Evolutionary conservation across 2,888 invertebrate genomes (phyloP), one percentile per base, ranked within the genome.

Genomic region (Magallana nippona): DNA sequence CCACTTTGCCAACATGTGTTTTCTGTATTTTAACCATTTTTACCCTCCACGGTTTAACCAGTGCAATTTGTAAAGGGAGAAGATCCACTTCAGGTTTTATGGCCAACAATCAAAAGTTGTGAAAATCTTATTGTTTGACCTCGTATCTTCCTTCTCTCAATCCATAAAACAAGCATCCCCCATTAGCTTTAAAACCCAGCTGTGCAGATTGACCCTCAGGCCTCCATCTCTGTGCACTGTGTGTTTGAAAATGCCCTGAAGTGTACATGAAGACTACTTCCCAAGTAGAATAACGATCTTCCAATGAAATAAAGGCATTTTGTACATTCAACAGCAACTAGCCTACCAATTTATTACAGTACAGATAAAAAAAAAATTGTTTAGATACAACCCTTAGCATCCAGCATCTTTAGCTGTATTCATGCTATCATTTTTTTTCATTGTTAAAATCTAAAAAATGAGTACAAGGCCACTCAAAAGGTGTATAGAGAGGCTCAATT

Each of bases 41-140:
- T 22, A 71, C 15, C 27, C 71, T 13, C 27, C 13, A 15, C 15
- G 71, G 71, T 71, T 71, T 27, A 71, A 32, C 71, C 10, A 27
- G 71, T 71, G 27, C 71, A 71, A 27, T 71, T 15, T 22, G 71
- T 71, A 13, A 27, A 32, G 27, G 27, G 22, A 11, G 22, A 22
- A 27, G 32, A 71, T 27, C 27, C 19, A 27, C 71, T 71, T 71
- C 27, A 27, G 22, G 32, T 32, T 71, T 71, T 22, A 71, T 32
- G 32, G 22, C 27, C 11, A 27, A 71, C 71, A 10, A 71, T 71
- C 32, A 71, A 71, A 71, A 71, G 71, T 32, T 71, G 71, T 27
- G 71, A 71, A 71, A 71, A 71, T 71, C 32, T 27, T 71, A 71
- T 71, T 27, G 71, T 32, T 71, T 71, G 71, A 71, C 71, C 71